phyloP scores from a whole-genome alignment of 2,797 vertebrate species.

The Gobionotothen gibberifrons region DNA sequence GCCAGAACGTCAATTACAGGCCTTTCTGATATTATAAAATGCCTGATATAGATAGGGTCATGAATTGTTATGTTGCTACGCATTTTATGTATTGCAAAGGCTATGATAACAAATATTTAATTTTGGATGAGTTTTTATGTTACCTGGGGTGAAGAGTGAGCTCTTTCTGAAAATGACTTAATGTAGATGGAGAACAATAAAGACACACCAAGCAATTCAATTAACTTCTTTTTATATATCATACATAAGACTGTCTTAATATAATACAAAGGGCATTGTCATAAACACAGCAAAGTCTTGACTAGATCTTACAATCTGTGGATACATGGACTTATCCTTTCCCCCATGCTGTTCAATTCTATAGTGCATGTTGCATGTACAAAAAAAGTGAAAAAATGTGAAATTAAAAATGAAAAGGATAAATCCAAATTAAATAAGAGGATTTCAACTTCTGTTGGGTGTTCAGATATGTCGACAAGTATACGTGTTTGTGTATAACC shows the following conservation, averaged over 20 bases:
- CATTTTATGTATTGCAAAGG: not conserved
- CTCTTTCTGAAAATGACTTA: constrained; percentile 42
- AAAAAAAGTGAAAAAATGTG: constrained; percentile 83
- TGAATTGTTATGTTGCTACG: rapidly evolving
- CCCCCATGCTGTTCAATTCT: constrained; percentile 99
- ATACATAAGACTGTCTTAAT: constrained; percentile 99
- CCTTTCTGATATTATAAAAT: rapidly evolving
- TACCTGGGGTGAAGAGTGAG: not conserved
- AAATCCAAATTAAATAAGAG: constrained; percentile 83
- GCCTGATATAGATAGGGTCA: rapidly evolving
- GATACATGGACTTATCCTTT: constrained; percentile 99
- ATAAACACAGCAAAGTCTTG: constrained; percentile 99
- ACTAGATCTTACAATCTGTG: constrained; percentile 99
- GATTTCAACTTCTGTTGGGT: constrained; percentile 82
- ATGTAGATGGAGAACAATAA: constrained; percentile 64
- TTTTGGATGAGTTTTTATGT: not conserved
- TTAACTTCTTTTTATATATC: constrained; percentile 99
- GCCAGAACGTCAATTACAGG: rapidly evolving
- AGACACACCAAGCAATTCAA: constrained; percentile 95
- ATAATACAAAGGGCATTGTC: constrained; percentile 99
- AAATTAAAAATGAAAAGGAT: constrained; percentile 79
- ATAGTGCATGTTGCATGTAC: constrained; percentile 96
- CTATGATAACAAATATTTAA: too few species aligned
- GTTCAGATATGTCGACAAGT: constrained; percentile 84
- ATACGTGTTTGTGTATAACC: constrained; percentile 81